phyloP scores from a whole-genome alignment of 2,888 invertebrate genomes.

The Nephrocerus scutellatus region DNA sequence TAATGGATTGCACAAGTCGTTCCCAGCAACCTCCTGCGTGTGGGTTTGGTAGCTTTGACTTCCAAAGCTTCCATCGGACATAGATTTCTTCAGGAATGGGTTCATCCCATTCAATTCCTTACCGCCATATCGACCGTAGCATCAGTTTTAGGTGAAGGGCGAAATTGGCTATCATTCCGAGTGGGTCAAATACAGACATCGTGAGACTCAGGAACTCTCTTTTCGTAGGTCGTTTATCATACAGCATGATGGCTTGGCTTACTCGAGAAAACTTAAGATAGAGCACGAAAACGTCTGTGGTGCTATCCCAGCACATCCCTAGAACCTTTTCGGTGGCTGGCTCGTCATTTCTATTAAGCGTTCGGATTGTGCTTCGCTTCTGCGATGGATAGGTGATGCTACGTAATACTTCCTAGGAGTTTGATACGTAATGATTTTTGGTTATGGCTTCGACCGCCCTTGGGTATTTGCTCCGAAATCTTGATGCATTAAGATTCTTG shows the following conservation, averaged over 20 bases:
- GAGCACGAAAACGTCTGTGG: slow-evolving; percentile 18
- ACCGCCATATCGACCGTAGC: slow-evolving; percentile 11
- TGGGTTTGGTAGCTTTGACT: too few relatives aligned
- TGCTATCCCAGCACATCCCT: slow-evolving; percentile 25
- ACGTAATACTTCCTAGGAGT: slow-evolving; percentile 18
- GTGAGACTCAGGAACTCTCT: slow-evolving; percentile 21
- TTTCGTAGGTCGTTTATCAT: slow-evolving; percentile 21
- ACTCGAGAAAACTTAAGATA: too few relatives aligned
- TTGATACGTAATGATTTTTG: slow-evolving; percentile 15
- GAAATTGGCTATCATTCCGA: too few relatives aligned
- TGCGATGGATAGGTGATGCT: slow-evolving; percentile 7
- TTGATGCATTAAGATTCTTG: slow-evolving; percentile 13
- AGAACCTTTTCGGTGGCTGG: slow-evolving; percentile 17
- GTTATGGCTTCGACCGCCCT: slow-evolving; percentile 13
- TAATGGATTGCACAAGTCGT: slow-evolving; percentile 4
- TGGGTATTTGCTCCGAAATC: slow-evolving; percentile 6
- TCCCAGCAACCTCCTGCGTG: slow-evolving; percentile 21
- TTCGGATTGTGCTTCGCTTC: neutral
- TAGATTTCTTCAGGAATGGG: slow-evolving; percentile 4
- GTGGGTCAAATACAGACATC: slow-evolving; percentile 30
- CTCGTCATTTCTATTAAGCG: slow-evolving; percentile 1
- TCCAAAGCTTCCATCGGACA: too few relatives aligned
- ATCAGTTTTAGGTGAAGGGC: slow-evolving; percentile 16
- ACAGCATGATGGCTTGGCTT: slow-evolving; percentile 7
- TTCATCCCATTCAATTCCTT: slow-evolving; percentile 17